phyloP scores from a whole-genome alignment of 2,113 vertebrate species.

The Marmota flaviventris region DNA sequence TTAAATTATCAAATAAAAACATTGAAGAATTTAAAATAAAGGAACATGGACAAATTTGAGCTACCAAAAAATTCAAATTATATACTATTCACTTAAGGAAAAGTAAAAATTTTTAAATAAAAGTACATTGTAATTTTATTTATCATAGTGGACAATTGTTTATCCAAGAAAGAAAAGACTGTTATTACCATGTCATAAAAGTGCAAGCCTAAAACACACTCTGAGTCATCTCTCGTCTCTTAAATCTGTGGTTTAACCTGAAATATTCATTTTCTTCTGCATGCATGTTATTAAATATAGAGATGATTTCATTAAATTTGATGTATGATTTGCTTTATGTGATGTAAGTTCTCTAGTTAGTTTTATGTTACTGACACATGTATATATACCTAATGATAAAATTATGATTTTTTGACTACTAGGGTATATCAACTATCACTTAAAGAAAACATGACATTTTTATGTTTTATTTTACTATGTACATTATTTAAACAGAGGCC shows the following conservation, averaged over 20 bases:
- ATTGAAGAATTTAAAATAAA: neutral
- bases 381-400: neutral
- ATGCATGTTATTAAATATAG: neutral
- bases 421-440: neutral
- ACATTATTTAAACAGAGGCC: neutral
- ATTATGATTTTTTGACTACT: neutral
- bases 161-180: neutral
- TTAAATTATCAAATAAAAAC: neutral
- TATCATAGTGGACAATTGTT: neutral
- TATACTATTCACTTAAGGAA: neutral
- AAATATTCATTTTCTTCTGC: neutral
- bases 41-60: neutral
- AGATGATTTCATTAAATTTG: neutral
- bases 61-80: neutral
- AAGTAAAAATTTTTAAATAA: neutral
- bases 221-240: neutral
- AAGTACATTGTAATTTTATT: neutral
- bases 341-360: neutral
- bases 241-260: neutral
- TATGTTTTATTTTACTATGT: neutral
- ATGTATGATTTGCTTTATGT: neutral
- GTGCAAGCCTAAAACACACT: neutral
- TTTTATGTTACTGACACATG: neutral
- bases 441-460: neutral
- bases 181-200: neutral